Evolutionary conservation across 2,113 vertebrate genomes (phyloP).

Genomic region (Heptranchias perlo): DNA sequence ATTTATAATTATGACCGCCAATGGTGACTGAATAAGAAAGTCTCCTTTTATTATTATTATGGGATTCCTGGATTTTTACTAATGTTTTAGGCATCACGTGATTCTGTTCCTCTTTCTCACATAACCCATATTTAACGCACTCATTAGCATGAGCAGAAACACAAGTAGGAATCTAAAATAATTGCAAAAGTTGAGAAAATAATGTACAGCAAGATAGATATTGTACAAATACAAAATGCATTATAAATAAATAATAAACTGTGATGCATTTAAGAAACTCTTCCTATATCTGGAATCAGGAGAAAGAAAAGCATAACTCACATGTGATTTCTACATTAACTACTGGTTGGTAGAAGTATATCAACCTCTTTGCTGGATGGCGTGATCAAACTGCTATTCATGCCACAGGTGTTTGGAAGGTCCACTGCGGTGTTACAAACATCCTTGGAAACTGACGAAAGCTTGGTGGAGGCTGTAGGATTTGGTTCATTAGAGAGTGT

Average conservation of each 20-base stretch:
- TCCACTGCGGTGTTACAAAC: conserved; percentile 53
- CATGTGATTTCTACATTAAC: conserved; percentile 49
- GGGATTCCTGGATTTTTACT: background rate
- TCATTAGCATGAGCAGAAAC: background rate
- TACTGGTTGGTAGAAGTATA: conserved; percentile 77
- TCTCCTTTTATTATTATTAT: background rate
- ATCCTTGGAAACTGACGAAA: background rate
- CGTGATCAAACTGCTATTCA: conserved; percentile 52
- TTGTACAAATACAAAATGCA: conserved; percentile 33
- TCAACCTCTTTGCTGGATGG: conserved; percentile 82
- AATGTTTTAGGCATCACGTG: background rate
- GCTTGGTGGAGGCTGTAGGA: background rate
- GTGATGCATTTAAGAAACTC: background rate
- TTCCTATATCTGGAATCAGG: background rate
- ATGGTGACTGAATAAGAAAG: background rate
- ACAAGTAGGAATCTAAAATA: background rate
- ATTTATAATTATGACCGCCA: background rate
- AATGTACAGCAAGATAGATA: background rate
- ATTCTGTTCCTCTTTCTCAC: background rate
- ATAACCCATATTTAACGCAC: conserved; percentile 16
- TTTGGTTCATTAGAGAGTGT: background rate
- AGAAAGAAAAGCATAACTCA: conserved; percentile 27
- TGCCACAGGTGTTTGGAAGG: conserved; percentile 66
- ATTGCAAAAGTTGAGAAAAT: background rate
- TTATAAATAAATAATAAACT: conserved; percentile 31